Base-by-base conservation (phyloP, 2,797 vertebrate genomes). In the Euthynnus affinis region DNA sequence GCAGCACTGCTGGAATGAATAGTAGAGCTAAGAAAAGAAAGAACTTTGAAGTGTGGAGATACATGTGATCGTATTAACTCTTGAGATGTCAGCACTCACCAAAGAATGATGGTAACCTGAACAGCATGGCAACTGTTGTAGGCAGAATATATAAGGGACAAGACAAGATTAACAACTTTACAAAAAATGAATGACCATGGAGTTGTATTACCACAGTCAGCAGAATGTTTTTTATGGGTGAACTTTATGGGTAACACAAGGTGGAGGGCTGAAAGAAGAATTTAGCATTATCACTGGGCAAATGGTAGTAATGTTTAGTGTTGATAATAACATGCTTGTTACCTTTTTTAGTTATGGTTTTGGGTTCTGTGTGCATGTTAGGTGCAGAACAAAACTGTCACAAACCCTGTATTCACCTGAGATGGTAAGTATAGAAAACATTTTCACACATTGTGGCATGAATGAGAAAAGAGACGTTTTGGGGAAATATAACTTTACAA, bases 1-100 rank as follows among this genome's bases (percentile, higher is more conserved):
- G 27, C 46, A 44, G 69, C 58, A 34, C 20, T 32, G 20, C 62
- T 67, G 37, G 17, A 48, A 61, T 48, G 40, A 76, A 63, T 18
- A 76, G 23, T 6, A 52, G 25, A 46, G 46, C 20, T 29, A 2
- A 44, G 37, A 40, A 18, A 62, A 25, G 25, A n/a, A 6, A 15
- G 27, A 55, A 53, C 40, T 15, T 13, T 56, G 20, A 32, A 15
- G 17, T 52, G 32, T 46, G 29, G 12, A 20, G 62, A 46, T 32
- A 34, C 57, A 73, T 68, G 58, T 68, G 64, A 59, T 61, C 18
- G 5, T 18, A 13, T 59, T 29, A 22, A 57, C 51, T 53, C 13
- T 17, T 48, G 48, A 64, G 23, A 51, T 66, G 51, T 42, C 59
- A 48, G 49, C n/a, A 49, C 20, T 22, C 5, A 15, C 20, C 14